These are phyloP conservation scores for Cyanocitta stelleri DNA, from an alignment of 2,113 vertebrate species.

Conservation along the genomic window DNA sequence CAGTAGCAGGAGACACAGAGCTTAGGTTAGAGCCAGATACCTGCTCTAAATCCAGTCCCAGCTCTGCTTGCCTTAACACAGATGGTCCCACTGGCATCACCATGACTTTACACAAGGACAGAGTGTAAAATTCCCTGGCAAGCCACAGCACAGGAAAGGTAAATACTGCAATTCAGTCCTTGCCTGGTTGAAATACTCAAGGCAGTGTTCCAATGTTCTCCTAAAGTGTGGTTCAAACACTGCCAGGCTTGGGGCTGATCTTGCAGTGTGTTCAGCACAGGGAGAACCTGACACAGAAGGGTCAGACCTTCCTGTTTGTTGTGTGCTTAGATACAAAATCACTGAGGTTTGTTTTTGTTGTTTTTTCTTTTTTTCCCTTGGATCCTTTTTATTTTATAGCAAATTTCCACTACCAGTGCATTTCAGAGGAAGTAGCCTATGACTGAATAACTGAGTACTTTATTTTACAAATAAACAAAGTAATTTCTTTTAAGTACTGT, in stretches of 20 bases:
- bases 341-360: neutral
- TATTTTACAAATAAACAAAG: constrained; percentile 51
- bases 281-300: neutral
- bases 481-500: constrained; percentile 28
- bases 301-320: neutral
- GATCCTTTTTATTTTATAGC: neutral
- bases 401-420: constrained; percentile 15
- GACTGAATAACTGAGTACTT: constrained; percentile 40
- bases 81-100: neutral
- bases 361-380: neutral
- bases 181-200: neutral
- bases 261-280: neutral
- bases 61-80: neutral
- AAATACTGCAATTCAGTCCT: neutral
- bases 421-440: constrained; percentile 43
- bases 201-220: neutral
- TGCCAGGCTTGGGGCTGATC: neutral
- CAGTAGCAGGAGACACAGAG: neutral
- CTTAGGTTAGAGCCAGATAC: neutral
- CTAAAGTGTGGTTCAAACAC: neutral
- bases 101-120: neutral
- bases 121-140: neutral
- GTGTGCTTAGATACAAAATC: neutral
- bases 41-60: neutral
- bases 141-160: neutral